phyloP scores from a whole-genome alignment of 2,797 vertebrate genomes.

The Coregonus sp. region DNA sequence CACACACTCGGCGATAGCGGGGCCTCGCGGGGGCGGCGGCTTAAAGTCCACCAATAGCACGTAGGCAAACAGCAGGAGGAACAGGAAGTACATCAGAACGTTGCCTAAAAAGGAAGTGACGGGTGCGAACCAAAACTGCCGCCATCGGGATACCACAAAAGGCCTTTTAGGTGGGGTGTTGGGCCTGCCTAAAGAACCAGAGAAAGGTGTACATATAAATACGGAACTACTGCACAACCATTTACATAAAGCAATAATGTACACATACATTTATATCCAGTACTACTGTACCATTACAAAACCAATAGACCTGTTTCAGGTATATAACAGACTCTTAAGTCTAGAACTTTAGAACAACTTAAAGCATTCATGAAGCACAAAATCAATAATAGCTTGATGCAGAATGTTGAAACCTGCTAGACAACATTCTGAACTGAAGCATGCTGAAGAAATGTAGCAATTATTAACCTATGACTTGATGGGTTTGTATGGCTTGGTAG shows the following conservation, averaged over 20 bases:
- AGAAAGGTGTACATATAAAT: neutral
- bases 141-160: conserved; percentile 78
- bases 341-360: too few species aligned
- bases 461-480: too few species aligned
- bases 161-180: conserved; percentile 44
- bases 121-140: conserved; percentile 87
- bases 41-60: conserved; percentile 84
- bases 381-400: too few species aligned
- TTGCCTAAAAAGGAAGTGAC: conserved; percentile 88
- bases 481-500: too few species aligned
- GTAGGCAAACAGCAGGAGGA: conserved; percentile 86
- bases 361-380: too few species aligned
- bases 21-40: conserved; percentile 62
- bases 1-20: conserved; percentile 69
- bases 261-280: neutral
- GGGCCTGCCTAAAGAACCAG: neutral
- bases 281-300: too few species aligned
- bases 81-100: conserved; percentile 89
- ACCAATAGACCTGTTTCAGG: too few species aligned
- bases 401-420: too few species aligned
- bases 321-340: too few species aligned
- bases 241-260: neutral
- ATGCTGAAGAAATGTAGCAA: too few species aligned
- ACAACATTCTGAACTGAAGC: too few species aligned
- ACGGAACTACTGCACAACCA: neutral